Conservation (phyloP, 2,113 vertebrate genomes). For the Melanotaenia duboulayi region DNA sequence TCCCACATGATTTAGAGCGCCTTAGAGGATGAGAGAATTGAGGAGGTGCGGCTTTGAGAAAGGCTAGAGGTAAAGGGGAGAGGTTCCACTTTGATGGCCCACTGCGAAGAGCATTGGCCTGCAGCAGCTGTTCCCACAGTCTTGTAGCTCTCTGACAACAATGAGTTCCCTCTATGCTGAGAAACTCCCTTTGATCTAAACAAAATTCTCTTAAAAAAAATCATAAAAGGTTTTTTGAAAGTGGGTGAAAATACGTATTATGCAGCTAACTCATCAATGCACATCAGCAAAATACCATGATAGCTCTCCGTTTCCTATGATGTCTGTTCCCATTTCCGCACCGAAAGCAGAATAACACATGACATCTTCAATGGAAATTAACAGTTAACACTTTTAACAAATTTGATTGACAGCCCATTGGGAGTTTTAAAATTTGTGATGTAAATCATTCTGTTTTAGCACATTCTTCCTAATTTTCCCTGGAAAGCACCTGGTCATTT, state of each 20-base stretch:
- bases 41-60: constrained; percentile 45
- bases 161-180: constrained; percentile 40
- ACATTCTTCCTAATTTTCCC: neutral
- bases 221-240: constrained; percentile 45
- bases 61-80: constrained; percentile 68
- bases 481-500: neutral
- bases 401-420: neutral
- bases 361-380: neutral
- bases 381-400: neutral
- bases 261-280: constrained; percentile 36
- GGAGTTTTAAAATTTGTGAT: neutral
- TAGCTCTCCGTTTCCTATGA: neutral
- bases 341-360: neutral
- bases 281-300: neutral
- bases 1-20: constrained; percentile 56
- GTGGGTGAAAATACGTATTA: constrained; percentile 44
- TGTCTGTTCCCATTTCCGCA: no score
- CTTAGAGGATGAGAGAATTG: constrained; percentile 66
- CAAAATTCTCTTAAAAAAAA: constrained; percentile 16
- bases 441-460: neutral
- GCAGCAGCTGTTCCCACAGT: constrained; percentile 51
- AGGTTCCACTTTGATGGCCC: constrained; percentile 71
- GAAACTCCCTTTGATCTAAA: constrained; percentile 51
- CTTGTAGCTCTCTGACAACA: constrained; percentile 29
- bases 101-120: constrained; percentile 44